Evolutionary conservation across 1,140 invertebrate species (phyloP).

Genomic region (Drosophila lowei): DNA sequence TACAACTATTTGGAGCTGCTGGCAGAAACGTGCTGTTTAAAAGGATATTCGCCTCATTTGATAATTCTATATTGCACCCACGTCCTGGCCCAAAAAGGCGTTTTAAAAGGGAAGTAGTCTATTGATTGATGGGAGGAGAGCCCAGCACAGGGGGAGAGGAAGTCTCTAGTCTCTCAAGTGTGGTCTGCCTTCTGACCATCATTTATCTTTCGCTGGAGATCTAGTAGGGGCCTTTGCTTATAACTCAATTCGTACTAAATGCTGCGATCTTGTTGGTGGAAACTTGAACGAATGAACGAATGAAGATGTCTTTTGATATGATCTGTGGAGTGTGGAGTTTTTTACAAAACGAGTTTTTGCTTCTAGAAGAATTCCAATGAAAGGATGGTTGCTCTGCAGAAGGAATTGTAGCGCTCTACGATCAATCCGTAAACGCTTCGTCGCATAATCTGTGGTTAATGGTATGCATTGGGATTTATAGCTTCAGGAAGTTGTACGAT

Average conservation of each 20-base stretch:
- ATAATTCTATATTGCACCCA: constrained; percentile 41
- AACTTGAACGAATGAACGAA: neutral
- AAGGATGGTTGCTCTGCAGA: neutral
- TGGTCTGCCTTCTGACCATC: constrained; percentile 1
- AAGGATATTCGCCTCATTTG: constrained; percentile 53
- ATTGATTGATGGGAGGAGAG: constrained; percentile 10
- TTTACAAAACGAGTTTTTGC: no score
- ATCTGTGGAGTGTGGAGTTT: no score
- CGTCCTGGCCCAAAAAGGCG: constrained; percentile 21
- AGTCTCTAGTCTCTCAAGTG: neutral
- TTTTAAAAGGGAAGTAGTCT: constrained; percentile 27
- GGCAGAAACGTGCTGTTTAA: constrained; percentile 28
- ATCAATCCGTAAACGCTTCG: neutral
- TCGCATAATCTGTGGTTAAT: constrained; percentile 10
- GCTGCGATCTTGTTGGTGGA: neutral
- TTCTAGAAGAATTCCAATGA: no score
- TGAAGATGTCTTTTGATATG: neutral
- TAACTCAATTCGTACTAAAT: constrained; percentile 24
- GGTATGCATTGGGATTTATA: constrained; percentile 18
- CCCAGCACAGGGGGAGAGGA: neutral
- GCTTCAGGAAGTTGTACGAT: constrained; percentile 12
- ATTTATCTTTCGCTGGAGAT: constrained; percentile 40
- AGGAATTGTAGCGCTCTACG: neutral
- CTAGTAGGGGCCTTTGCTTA: neutral
- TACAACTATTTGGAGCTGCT: neutral